Evolutionary conservation across 2,113 vertebrate genomes (phyloP), one percentile per base, ranked within the genome.

Genomic region (Catharus minimus): DNA sequence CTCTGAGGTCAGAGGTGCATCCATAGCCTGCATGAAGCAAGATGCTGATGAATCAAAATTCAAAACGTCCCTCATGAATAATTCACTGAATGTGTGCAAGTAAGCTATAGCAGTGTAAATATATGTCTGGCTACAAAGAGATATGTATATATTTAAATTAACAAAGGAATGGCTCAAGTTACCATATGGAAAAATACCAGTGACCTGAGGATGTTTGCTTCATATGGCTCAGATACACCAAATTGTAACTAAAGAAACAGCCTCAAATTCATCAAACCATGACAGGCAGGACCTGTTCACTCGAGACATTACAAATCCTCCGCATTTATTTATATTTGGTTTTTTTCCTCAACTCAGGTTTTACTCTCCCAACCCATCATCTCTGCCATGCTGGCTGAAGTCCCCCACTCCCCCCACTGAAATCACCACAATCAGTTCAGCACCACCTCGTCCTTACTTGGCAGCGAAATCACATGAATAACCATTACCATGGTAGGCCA

Each of bases 401-500:
- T 50, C 83, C 47, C 94, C 88, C 89, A 61, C 79, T 32, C 62
- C 17, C 30, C 9, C 60, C 8, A 0, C 49, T 28, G 26, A 50
- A 50, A 26, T 62, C 91, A 41, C 49, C 21, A 13, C 83, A n/a
- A 82, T 65, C 85, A 36, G 92, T 41, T 82, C 46, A 66, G 52
- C 75, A 61, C 44, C 79, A 57, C 60, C 47, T 33, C 6, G 0
- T 19, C 78, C 4, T 9, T 7, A 10, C 47, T 62, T 61, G 44
- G 78, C 17, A 3, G 93, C 68, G 77, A 73, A 94, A 94, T 90
- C 84, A 88, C 93, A 83, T 55, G 86, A 95, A 91, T 82, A 92
- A 69, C 88, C 38, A 94, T 90, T 77, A 86, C 92, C 23, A 10
- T 22, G 89, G 72, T 47, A 82, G 79, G 77, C 73, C 43, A 57